Base-by-base conservation (phyloP, 1,140 invertebrate genomes). In the Tetraneura akinire region DNA sequence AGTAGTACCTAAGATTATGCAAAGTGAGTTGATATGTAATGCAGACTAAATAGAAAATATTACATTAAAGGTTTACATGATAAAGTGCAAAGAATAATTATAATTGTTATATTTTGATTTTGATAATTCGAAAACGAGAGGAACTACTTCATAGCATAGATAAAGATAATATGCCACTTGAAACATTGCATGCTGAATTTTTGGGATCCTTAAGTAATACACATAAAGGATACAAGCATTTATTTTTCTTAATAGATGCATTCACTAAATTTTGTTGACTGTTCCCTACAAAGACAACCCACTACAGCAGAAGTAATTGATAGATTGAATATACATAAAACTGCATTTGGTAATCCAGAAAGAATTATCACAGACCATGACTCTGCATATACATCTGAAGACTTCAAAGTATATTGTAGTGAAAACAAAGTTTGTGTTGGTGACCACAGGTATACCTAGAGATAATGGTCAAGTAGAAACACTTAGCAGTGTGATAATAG, bases 221-320 rank as follows among this genome's bases (percentile, higher is more conserved):
- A 0, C 29, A 26, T 26, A 11, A 29, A 2, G 60, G 60, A 62
- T 62, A 62, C 32, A 62, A 62, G 16, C 21, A 62, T 62, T 32
- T 62, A 32, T 16, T 62, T 1, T 26, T 23, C 18, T 11, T 62
- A 14, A 26, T 47, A 6, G 45, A 62, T 62, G 74, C 29, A 21
- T 62, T 78, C 8, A 78, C 74, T 16, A 78, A 45, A 60, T 78
- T 78, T 14, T 78, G 74, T 45, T 57, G 29, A 29, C 21, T 62
- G 1, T 60, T 45, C n/a, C 29, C 49, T 4, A 53, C 53, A 26
- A 74, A 74, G 2, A 55, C 29, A 11, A 13, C 57, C 53, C 21
- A 78, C 49, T 21, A 23, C 51, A 0, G 21, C 9, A n/a, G 49
- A 78, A 26, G 55, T 78, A 21, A 5, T 62, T 8, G 55, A 78